Percentiles rank a stretch among this genome's conserved stretches.
phyloP scores from a whole-genome alignment of 1,140 invertebrate genomes.

The Harlomillsia oculata region DNA sequence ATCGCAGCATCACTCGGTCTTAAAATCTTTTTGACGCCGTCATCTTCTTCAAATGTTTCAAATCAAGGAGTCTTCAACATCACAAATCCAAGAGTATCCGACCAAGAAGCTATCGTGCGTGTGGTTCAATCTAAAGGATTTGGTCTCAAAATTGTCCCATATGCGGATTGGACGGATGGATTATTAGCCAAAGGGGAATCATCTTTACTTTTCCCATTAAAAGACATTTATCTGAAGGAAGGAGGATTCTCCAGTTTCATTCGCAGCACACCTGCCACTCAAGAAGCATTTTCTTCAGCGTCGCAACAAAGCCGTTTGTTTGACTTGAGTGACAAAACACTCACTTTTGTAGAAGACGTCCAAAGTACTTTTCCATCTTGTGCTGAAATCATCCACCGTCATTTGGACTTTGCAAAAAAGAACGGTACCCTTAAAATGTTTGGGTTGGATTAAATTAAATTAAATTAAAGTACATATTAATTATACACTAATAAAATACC shows the following conservation, averaged over 20 bases:
- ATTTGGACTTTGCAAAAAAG: neutral
- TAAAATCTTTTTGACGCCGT: slow-evolving; percentile 16
- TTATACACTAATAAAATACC: too few relatives aligned
- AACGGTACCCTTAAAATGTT: slow-evolving; percentile 5
- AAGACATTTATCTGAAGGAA: slow-evolving; percentile 4
- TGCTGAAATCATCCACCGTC: neutral
- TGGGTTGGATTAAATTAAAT: neutral
- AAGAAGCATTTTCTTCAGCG: neutral
- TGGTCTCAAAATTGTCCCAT: neutral
- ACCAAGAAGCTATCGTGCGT: neutral
- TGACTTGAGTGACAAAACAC: neutral
- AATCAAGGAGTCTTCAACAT: slow-evolving; percentile 1
- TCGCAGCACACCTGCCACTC: neutral
- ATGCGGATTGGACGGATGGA: neutral
- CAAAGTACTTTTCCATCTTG: neutral
- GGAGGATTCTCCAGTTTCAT: neutral
- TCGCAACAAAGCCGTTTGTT: neutral
- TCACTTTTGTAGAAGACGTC: neutral
- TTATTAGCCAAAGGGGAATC: neutral
- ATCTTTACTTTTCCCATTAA: neutral
- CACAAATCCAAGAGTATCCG: neutral
- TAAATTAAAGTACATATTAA: too few relatives aligned
- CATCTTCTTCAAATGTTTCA: too few relatives aligned
- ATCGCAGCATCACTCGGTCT: neutral
- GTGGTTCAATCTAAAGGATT: neutral